Base-by-base conservation (phyloP, 2,888 invertebrate species). In the Graphium colonna region DNA sequence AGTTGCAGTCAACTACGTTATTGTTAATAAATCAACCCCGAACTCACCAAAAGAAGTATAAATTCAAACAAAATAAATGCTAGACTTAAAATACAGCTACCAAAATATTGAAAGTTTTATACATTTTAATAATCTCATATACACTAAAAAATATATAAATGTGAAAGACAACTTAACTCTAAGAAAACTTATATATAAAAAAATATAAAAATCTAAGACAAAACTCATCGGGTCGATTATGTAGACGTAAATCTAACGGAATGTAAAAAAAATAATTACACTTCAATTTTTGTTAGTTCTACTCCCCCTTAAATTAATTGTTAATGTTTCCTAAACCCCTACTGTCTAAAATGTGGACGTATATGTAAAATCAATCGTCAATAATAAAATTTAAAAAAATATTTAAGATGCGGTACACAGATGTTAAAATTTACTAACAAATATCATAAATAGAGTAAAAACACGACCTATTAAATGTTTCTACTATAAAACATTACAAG, bases 321-420 rank as follows among this genome's bases (percentile, higher is more conserved):
- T 88, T 86, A 86, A 74, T 76, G 69, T 75, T 74, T 80, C 86
- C 88, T 80, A 86, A 86, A 82, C 88, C 87, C n/a, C n/a, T n/a
- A n/a, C n/a, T n/a, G n/a, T n/a, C n/a, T n/a, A n/a, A n/a, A n/a
- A n/a, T n/a, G n/a, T n/a, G n/a, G n/a, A n/a, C n/a, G n/a, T n/a
- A n/a, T n/a, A n/a, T n/a, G 71, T 71, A 63, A 67, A 70, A 78
- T 75, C 76, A 50, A 80, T 70, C 72, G 72, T 67, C 62, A 63
- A 62, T 52, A 50, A 42, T 53, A 40, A 48, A 52, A 58, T n/a
- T n/a, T n/a, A 54, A 44, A 53, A 54, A 28, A n/a, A 21, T 3
- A 49, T 38, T 47, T 36, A 49, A 49, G 12, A 36, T 36, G 57
- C 57, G 54, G 56, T 50, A 31, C 57, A 55, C 48, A 54, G 50